phyloP scores from a whole-genome alignment of 1,140 invertebrate species.

The Pseudomyrmex gracilis region DNA sequence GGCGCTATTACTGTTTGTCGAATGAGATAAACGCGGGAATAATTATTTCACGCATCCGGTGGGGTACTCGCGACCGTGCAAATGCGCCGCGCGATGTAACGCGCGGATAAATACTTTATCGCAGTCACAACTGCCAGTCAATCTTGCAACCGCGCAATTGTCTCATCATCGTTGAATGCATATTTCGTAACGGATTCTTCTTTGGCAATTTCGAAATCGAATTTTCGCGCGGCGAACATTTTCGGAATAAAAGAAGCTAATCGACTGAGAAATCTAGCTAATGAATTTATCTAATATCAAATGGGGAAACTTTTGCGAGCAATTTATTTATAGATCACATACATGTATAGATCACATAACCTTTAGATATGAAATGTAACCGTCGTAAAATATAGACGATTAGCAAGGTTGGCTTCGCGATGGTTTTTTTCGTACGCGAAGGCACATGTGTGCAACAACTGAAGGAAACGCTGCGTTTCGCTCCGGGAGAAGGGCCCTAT shows the following conservation, averaged over 20 bases:
- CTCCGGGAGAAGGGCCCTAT: slow-evolving; percentile 77
- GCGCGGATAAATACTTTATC: slow-evolving; percentile 53
- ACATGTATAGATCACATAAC: no score
- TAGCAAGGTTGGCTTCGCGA: neutral
- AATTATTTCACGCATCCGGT: slow-evolving; percentile 48
- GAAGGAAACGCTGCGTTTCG: slow-evolving; percentile 28
- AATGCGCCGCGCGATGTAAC: slow-evolving; percentile 14
- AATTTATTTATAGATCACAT: no score
- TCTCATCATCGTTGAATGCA: slow-evolving; percentile 13
- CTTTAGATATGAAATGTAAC: no score
- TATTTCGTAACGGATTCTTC: slow-evolving; percentile 16
- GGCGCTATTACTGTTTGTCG: slow-evolving; percentile 38
- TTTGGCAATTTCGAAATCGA: neutral
- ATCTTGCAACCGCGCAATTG: slow-evolving; percentile 4
- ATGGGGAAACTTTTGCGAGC: neutral
- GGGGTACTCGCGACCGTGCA: slow-evolving; percentile 6
- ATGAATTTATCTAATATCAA: neutral
- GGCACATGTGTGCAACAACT: slow-evolving; percentile 13
- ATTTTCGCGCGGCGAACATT: neutral
- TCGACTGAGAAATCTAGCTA: neutral
- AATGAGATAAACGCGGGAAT: slow-evolving; percentile 52
- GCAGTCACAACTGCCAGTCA: slow-evolving; percentile 58
- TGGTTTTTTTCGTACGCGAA: slow-evolving; percentile 4
- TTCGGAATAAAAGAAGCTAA: neutral
- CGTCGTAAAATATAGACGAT: no score